Conservation (phyloP, 2,113 vertebrate genomes). For the pig (Sus scrofa) region DNA sequence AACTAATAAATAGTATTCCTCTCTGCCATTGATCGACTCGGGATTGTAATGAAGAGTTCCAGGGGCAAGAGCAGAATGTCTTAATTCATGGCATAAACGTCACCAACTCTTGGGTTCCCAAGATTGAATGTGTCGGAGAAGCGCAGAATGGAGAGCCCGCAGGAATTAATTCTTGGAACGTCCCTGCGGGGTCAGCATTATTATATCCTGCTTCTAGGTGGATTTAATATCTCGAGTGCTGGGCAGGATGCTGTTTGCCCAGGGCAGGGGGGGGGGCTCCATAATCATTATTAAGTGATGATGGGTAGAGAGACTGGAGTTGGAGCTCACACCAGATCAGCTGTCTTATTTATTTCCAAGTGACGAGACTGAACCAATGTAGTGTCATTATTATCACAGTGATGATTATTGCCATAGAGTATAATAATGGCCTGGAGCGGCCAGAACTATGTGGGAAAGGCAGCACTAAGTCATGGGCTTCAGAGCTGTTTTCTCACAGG, state of each 20-base stretch:
- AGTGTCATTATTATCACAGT: constrained; percentile 59
- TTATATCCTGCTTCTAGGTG: constrained; percentile 73
- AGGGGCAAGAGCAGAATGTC: constrained; percentile 75
- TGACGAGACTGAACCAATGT: constrained; percentile 72
- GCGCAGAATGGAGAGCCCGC: constrained; percentile 54
- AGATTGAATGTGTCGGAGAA: constrained; percentile 77
- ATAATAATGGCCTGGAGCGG: background rate
- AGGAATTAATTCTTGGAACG: constrained; percentile 82
- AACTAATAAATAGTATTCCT: constrained; percentile 85
- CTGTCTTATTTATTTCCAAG: constrained; percentile 74
- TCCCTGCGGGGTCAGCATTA: constrained; percentile 79
- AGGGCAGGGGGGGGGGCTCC: constrained; percentile 20
- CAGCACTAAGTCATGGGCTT: constrained; percentile 35
- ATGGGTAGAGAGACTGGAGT: constrained; percentile 64
- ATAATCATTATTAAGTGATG: constrained; percentile 81
- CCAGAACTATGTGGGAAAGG: constrained; percentile 23
- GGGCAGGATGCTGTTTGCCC: constrained; percentile 64
- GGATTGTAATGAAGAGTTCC: constrained; percentile 81
- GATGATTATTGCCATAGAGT: constrained; percentile 50
- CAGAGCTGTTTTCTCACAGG: background rate
- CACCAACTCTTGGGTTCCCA: constrained; percentile 77
- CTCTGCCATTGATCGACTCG: constrained; percentile 81
- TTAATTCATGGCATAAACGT: constrained; percentile 82
- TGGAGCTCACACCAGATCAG: constrained; percentile 39
- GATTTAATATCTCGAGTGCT: constrained; percentile 80